Conservation (phyloP, 2,113 vertebrate species). For the Cavia porcellus region DNA sequence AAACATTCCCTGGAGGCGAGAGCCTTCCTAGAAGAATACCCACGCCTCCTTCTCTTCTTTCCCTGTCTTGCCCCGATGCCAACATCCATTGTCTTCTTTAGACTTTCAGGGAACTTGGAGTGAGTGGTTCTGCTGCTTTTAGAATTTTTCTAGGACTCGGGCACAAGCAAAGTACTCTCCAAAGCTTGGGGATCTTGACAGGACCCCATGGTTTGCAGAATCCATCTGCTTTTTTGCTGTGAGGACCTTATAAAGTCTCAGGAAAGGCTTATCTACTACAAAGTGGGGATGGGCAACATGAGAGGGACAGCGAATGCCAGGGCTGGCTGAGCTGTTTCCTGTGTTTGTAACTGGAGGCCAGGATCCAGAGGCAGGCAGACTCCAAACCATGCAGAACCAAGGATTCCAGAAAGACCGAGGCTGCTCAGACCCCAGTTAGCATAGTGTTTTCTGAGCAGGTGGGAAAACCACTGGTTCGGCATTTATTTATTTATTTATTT, state of each 20-base stretch:
- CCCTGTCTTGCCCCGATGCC: too few species aligned
- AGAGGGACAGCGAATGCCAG: too few species aligned
- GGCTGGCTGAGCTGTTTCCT: neutral
- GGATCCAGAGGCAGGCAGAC: neutral
- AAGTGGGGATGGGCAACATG: too few species aligned
- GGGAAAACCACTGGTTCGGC: neutral
- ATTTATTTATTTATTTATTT: neutral
- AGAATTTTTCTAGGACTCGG: neutral
- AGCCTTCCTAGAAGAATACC: too few species aligned
- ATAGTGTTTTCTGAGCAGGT: neutral
- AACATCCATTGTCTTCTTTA: neutral
- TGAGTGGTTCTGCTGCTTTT: neutral
- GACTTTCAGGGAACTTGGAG: neutral
- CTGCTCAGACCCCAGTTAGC: too few species aligned
- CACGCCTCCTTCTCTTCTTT: neutral
- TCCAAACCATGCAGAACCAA: neutral
- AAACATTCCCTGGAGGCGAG: rapidly evolving
- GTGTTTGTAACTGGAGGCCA: neutral
- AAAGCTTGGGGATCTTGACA: neutral
- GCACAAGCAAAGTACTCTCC: too few species aligned
- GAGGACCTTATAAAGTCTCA: neutral
- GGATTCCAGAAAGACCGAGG: neutral
- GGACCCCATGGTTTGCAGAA: too few species aligned
- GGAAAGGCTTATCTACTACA: neutral
- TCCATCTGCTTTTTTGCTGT: too few species aligned